A percentile compares a stretch with the other conserved stretches of the same genome.
These are phyloP conservation scores for Brachyistius frenatus DNA, from an alignment of 2,113 vertebrate genomes.

Conservation along the genomic window DNA sequence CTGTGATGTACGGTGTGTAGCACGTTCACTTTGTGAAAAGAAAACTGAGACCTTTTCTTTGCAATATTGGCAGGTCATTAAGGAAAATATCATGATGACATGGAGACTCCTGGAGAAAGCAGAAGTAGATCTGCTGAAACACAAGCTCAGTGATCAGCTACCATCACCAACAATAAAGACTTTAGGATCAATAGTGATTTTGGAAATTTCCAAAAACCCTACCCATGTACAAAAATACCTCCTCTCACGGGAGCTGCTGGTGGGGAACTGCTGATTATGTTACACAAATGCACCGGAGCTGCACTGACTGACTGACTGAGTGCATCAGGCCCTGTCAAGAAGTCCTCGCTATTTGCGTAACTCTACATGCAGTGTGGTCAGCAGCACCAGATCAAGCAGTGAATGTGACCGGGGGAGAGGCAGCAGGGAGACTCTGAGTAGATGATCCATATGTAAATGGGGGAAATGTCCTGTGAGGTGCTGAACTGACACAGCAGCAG, in stretches of 20 bases:
- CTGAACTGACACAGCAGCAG: constrained; percentile 37
- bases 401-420: constrained; percentile 28
- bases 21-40: constrained; percentile 16
- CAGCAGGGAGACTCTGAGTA: constrained; percentile 39
- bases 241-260: constrained; percentile 31
- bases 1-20: neutral
- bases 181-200: constrained; percentile 44
- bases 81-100: constrained; percentile 14
- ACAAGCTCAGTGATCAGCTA: constrained; percentile 15
- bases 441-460: constrained; percentile 68
- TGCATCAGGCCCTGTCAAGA: constrained; percentile 4
- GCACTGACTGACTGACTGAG: constrained; percentile 7
- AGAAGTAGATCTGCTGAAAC: constrained; percentile 32
- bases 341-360: constrained; percentile 7
- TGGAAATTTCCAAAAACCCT: constrained; percentile 32
- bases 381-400: constrained; percentile 5
- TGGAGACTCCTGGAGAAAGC: neutral
- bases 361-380: constrained; percentile 35
- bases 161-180: constrained; percentile 5
- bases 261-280: constrained; percentile 46
- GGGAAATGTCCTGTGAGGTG: constrained; percentile 68
- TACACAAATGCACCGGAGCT: constrained; percentile 38
- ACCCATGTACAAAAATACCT: constrained; percentile 53
- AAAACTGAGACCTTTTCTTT: neutral
- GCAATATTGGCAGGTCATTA: constrained; percentile 34